These are phyloP conservation scores for Globodera rostochiensis DNA, from an alignment of 1,140 invertebrate genomes.

Conservation along the genomic window DNA sequence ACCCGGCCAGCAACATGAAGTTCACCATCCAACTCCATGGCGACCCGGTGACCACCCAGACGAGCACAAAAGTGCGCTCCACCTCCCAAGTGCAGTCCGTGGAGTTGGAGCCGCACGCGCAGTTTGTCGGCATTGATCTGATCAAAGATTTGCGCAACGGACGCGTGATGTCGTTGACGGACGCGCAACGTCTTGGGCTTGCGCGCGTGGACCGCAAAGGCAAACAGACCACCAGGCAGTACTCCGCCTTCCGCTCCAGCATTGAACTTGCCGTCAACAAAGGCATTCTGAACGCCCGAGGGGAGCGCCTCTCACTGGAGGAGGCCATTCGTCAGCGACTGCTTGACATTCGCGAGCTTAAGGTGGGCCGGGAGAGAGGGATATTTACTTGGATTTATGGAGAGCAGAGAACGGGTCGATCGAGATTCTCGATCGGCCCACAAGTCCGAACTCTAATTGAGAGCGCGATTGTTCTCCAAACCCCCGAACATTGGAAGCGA, in stretches of 20 bases:
- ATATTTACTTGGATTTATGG: no score
- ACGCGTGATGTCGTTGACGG: conserved; percentile 58
- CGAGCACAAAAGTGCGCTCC: conserved; percentile 63
- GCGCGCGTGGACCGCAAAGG: conserved; percentile 65
- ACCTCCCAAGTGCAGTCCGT: conserved; percentile 64
- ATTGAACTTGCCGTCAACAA: conserved; percentile 61
- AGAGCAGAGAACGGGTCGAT: no score
- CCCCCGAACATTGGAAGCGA: no score
- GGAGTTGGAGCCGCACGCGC: conserved; percentile 63
- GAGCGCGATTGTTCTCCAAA: no score
- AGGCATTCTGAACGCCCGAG: conserved; percentile 57
- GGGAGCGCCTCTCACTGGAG: conserved; percentile 64
- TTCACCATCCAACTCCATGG: conserved; percentile 72
- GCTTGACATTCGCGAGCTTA: conserved; percentile 62
- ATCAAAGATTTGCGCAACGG: conserved; percentile 59
- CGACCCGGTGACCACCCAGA: conserved; percentile 62
- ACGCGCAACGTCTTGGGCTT: conserved; percentile 62
- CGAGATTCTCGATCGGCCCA: no score
- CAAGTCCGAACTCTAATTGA: no score
- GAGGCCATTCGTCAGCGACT: conserved; percentile 66
- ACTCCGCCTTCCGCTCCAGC: conserved; percentile 64
- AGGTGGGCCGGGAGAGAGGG: background rate
- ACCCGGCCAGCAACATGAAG: conserved; percentile 76
- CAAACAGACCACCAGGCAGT: conserved; percentile 61
- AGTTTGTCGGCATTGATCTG: conserved; percentile 64